Conservation (phyloP, 2,113 vertebrate species). For the Gymnorhina tibicen region DNA sequence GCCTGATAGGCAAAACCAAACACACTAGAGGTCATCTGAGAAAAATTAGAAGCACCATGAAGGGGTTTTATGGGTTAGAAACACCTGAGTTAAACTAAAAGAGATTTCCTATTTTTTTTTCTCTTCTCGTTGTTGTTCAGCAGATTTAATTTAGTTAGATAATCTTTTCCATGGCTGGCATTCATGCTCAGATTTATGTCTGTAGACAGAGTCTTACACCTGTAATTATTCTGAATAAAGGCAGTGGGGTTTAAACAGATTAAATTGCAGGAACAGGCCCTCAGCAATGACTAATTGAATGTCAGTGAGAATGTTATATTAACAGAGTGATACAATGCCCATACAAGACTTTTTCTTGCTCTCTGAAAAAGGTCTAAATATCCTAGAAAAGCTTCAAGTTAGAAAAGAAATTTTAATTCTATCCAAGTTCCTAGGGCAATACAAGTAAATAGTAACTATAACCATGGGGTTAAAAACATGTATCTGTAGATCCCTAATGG, state of each 20-base stretch:
- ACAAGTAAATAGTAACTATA: background rate
- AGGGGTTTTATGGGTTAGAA: background rate
- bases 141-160: constrained; percentile 22
- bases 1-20: background rate
- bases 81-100: background rate
- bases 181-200: background rate
- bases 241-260: background rate
- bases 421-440: background rate
- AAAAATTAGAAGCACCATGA: background rate
- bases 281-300: constrained; percentile 5
- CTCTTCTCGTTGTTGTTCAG: background rate
- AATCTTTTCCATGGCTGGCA: background rate
- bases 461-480: background rate
- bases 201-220: background rate
- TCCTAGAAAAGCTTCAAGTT: background rate
- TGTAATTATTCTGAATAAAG: constrained; percentile 26
- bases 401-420: background rate
- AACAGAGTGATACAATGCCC: background rate
- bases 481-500: background rate
- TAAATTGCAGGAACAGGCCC: background rate
- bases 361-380: background rate
- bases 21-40: background rate
- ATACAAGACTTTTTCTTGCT: background rate
- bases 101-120: background rate
- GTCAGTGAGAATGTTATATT: background rate